Conservation (phyloP, 92 coral and sea anemone genomes). For the Actinostola sp. region DNA sequence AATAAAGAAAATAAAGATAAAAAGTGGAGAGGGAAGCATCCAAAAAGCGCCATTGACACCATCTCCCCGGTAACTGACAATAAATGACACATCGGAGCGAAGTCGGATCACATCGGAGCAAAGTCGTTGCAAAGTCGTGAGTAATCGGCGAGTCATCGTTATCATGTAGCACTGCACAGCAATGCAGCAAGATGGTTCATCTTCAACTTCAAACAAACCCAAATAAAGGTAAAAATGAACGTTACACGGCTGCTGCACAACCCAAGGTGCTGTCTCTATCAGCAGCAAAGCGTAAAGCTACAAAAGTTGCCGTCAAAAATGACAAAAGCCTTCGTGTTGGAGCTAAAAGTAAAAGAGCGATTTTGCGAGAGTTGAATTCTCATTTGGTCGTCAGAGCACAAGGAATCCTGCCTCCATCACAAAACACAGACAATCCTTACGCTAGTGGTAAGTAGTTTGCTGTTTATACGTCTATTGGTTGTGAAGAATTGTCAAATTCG, state of each 20-base stretch:
- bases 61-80: too few species aligned
- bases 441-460: slow-evolving; percentile 12
- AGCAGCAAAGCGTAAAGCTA: slow-evolving; percentile 66
- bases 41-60: too few species aligned
- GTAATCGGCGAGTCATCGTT: background rate
- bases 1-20: too few species aligned
- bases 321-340: slow-evolving; percentile 79
- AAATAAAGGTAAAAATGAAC: slow-evolving; percentile 61
- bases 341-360: slow-evolving; percentile 86
- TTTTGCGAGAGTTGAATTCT: slow-evolving; percentile 67
- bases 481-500: too few species aligned
- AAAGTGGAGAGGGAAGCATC: too few species aligned
- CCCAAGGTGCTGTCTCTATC: slow-evolving; percentile 67
- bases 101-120: too few species aligned
- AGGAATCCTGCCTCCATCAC: slow-evolving; percentile 46
- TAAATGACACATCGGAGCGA: too few species aligned
- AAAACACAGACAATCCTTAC: slow-evolving; percentile 53
- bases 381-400: slow-evolving; percentile 66
- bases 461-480: too few species aligned
- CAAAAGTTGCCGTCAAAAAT: slow-evolving; percentile 69
- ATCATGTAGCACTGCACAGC: slow-evolving; percentile 18
- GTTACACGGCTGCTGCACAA: slow-evolving; percentile 61
- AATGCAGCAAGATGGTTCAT: background rate
- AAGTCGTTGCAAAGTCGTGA: background rate
- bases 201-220: slow-evolving; percentile 15